Conservation (phyloP, 2,888 invertebrate genomes). For the Acrocera orbiculus region DNA sequence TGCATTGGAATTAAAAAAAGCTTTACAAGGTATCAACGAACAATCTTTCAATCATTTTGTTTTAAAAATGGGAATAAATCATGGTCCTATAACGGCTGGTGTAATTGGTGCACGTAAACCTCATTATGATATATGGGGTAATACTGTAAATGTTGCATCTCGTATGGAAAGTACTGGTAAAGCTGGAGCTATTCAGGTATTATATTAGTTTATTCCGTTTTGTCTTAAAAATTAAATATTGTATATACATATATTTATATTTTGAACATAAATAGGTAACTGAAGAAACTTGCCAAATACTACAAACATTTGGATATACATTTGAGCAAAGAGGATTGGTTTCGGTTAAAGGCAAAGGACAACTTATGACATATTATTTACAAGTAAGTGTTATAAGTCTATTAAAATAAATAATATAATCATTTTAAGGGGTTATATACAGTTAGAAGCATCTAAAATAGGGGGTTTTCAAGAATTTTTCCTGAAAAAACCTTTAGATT, state of each 20-base stretch:
- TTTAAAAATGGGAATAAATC: conserved; percentile 84
- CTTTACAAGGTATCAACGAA: conserved; percentile 81
- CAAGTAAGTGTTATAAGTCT: conserved; percentile 39
- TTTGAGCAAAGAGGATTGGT: conserved; percentile 91
- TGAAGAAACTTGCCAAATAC: conserved; percentile 79
- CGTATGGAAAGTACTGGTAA: conserved; percentile 97
- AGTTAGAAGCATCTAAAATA: too few species aligned
- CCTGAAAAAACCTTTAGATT: too few species aligned
- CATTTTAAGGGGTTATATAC: too few species aligned
- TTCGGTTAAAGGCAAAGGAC: conserved; percentile 92
- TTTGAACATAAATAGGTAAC: too few species aligned
- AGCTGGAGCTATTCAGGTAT: conserved; percentile 82
- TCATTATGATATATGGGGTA: conserved; percentile 94
- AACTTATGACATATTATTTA: conserved; percentile 87
- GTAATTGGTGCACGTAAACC: conserved; percentile 91
- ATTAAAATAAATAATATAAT: too few species aligned
- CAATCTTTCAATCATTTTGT: conserved; percentile 93
- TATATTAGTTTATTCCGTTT: conserved; percentile 1
- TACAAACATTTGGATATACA: conserved; percentile 75
- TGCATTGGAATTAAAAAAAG: conserved; percentile 74
- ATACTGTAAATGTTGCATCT: conserved; percentile 92
- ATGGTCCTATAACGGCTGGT: conserved; percentile 89
- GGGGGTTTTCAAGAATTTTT: too few species aligned
- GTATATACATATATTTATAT: background rate
- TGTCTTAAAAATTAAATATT: background rate